phyloP scores from a whole-genome alignment of 2,113 vertebrate genomes.

The Microtus richardsoni region DNA sequence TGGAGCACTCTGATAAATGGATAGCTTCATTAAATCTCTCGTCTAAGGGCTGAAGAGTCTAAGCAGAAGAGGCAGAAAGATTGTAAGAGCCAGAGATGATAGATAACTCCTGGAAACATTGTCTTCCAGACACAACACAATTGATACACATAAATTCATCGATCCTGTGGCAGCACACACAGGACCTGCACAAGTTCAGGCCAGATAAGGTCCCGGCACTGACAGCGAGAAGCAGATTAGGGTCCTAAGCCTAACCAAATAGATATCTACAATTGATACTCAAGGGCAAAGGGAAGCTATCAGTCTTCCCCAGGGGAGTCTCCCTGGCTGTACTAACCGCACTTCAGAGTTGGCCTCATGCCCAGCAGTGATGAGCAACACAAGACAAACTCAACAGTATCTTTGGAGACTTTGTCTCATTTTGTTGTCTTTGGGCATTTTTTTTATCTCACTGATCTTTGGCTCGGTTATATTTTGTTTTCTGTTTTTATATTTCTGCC shows the following conservation, averaged over 20 bases:
- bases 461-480: not conserved
- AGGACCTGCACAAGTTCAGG: not conserved
- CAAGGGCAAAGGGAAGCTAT: not conserved
- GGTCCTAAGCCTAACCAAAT: not conserved
- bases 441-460: not conserved
- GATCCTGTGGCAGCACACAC: not conserved
- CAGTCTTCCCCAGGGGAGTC: not conserved
- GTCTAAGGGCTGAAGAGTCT: not conserved
- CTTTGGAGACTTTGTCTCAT: not conserved
- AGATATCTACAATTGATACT: not conserved
- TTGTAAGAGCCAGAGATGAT: not conserved
- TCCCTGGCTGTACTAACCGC: not conserved
- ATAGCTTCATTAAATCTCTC: not conserved
- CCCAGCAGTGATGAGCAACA: not conserved
- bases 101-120: not conserved
- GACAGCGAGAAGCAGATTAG: not conserved
- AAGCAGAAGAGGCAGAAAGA: not conserved
- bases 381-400: not conserved
- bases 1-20: not conserved
- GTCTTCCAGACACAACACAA: not conserved
- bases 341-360: not conserved
- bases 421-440: not conserved
- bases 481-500: not conserved
- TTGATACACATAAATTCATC: not conserved
- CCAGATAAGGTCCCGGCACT: not conserved